These are phyloP conservation scores for Nothoprocta perdicaria DNA, from an alignment of 2,113 vertebrate species.

Conservation along the genomic window DNA sequence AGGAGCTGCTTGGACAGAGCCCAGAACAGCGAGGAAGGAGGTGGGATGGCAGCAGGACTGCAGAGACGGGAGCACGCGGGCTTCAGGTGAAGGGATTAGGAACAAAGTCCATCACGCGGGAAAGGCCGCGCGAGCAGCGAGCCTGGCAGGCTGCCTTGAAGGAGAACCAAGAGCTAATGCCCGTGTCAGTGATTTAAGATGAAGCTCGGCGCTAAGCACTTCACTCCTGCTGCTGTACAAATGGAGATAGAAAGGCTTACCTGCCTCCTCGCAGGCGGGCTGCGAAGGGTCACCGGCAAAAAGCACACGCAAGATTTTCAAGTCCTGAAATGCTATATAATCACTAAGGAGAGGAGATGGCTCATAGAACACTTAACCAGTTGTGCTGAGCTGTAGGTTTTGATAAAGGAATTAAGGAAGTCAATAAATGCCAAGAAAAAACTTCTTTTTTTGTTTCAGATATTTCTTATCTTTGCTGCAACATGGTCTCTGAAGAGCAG, in stretches of 20 bases:
- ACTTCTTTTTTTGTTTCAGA: not conserved
- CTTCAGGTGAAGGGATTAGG: not conserved
- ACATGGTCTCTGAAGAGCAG: not conserved
- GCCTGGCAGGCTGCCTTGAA: not conserved
- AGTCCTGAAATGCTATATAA: not conserved
- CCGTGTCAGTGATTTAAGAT: not conserved
- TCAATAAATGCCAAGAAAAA: constrained; percentile 19
- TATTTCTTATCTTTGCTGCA: constrained; percentile 2
- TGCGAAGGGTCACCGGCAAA: not conserved
- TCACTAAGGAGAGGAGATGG: constrained; percentile 20
- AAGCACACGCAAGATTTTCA: constrained; percentile 9
- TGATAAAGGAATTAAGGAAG: not conserved
- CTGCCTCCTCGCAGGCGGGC: not conserved
- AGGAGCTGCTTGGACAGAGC: constrained; percentile 6
- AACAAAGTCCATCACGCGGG: not conserved
- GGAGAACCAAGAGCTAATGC: not conserved
- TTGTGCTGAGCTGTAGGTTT: constrained; percentile 21
- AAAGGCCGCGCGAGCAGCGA: not conserved
- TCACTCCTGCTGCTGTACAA: not conserved
- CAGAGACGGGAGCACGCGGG: not conserved
- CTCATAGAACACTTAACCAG: not conserved
- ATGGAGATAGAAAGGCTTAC: not conserved
- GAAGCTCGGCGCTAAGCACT: not conserved
- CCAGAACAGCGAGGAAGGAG: not conserved
- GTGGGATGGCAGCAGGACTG: not conserved